These are phyloP conservation scores for Hypomecis atomaria DNA, from an alignment of 2,888 invertebrate genomes.

Conservation along the genomic window DNA sequence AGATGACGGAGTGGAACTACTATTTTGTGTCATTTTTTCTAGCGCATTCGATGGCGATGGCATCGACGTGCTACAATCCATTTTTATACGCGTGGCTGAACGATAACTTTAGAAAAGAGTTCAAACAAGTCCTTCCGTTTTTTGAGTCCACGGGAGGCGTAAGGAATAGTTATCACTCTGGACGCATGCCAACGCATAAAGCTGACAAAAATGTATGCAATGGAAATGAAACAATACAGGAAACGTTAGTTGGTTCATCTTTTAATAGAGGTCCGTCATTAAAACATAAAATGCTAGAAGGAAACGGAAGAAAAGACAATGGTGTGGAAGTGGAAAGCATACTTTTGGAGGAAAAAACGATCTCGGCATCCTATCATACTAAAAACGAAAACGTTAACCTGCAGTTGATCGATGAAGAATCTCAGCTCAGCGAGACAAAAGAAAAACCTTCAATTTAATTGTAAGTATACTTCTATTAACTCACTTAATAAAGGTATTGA, in stretches of 20 bases:
- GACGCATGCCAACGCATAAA: slow-evolving; percentile 77
- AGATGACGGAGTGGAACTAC: slow-evolving; percentile 89
- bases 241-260: slow-evolving; percentile 85
- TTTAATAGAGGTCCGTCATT: slow-evolving; percentile 82
- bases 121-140: slow-evolving; percentile 91
- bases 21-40: slow-evolving; percentile 95
- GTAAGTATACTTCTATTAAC: slow-evolving; percentile 55
- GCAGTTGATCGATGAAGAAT: slow-evolving; percentile 76
- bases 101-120: slow-evolving; percentile 97
- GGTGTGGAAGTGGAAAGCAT: slow-evolving; percentile 85
- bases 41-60: slow-evolving; percentile 97
- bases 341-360: slow-evolving; percentile 75
- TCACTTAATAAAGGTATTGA: too few species aligned
- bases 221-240: slow-evolving; percentile 90
- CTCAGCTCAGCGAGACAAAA: slow-evolving; percentile 66
- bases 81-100: slow-evolving; percentile 99
- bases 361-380: slow-evolving; percentile 68
- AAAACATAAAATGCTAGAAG: slow-evolving; percentile 68
- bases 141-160: slow-evolving; percentile 83
- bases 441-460: slow-evolving; percentile 62
- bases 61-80: slow-evolving; percentile 98
- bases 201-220: slow-evolving; percentile 89
- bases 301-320: slow-evolving; percentile 75
- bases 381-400: slow-evolving; percentile 72
- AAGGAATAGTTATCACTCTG: slow-evolving; percentile 78